Base-by-base conservation (phyloP, 1,140 invertebrate genomes). In the Sycophila sp. region DNA sequence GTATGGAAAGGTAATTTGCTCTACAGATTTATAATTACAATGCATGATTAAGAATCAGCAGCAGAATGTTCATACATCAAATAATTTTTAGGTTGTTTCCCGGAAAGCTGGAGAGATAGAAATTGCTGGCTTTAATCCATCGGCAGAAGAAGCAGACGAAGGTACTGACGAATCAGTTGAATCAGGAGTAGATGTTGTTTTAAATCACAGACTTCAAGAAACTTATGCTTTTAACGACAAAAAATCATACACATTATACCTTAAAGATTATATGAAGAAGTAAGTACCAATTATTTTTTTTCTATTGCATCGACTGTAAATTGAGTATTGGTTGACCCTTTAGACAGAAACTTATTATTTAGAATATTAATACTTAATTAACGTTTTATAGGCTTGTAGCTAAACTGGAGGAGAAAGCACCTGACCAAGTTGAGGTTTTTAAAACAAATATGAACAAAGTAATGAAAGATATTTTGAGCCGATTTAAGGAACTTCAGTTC, bases 181-280 rank as follows among this genome's bases (percentile, higher is more conserved):
- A 83, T 89, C 89, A 72, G 97, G 97, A 47, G 93, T 98, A 53
- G 97, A 99, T 86, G 89, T 98, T 73, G 95, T 98, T 26, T 84
- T 99, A 34, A 98, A 98, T 84, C 95, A 98, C 80, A 90, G 95
- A 82, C 90, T 98, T 40, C 83, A 87, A 69, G 96, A 98, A 88
- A 94, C 93, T 32, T 96, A 88, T 83, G 94, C 93, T 58, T 96
- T 96, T 78, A 87, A 87, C 66, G 94, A 95, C 84, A 96, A 96
- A 80, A 96, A 96, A 85, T 93, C 93, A 24, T 99, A 95, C 84
- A 96, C 95, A 73, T 81, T 89, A 56, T 98, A 98, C 86, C 89
- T 98, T 74, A 99, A 98, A 86, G 94, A 95, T 75, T 98, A 96
- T 86, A 98, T 98, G 94, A 98, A 98, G 87, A 95, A 94, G 92